phyloP scores from a whole-genome alignment of 2,113 vertebrate species.

The Oxyura jamaicensis region DNA sequence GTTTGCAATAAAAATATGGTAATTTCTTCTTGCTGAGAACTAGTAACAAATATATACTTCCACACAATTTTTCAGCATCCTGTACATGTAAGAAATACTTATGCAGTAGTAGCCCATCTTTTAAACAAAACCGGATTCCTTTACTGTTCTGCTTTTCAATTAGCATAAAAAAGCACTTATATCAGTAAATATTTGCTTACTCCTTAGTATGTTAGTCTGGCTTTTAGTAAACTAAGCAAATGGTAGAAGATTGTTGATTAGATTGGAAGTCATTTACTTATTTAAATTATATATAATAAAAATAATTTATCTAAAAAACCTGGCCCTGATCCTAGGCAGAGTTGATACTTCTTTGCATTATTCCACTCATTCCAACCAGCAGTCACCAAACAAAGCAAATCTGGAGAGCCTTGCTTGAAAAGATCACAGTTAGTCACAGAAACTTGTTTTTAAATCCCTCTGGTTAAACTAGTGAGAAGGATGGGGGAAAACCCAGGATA shows the following conservation, averaged over 20 bases:
- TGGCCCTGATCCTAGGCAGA: background rate
- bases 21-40: background rate
- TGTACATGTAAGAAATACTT: background rate
- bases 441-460: background rate
- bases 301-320: background rate
- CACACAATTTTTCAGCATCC: background rate
- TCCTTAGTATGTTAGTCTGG: background rate
- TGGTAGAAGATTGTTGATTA: constrained; percentile 26
- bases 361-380: background rate
- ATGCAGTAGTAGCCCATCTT: background rate
- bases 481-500: background rate
- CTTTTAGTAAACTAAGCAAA: constrained; percentile 36
- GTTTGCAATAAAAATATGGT: background rate
- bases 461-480: background rate
- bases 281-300: constrained; percentile 14
- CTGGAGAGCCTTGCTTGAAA: background rate
- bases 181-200: constrained; percentile 50
- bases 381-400: background rate
- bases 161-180: constrained; percentile 16
- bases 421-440: background rate
- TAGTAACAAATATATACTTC: background rate
- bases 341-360: background rate
- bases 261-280: constrained; percentile 22
- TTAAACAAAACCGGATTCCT: background rate
- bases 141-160: constrained; percentile 2